Evolutionary conservation across 2,888 invertebrate species (phyloP).

Genomic region (Hemaris fuciformis): DNA sequence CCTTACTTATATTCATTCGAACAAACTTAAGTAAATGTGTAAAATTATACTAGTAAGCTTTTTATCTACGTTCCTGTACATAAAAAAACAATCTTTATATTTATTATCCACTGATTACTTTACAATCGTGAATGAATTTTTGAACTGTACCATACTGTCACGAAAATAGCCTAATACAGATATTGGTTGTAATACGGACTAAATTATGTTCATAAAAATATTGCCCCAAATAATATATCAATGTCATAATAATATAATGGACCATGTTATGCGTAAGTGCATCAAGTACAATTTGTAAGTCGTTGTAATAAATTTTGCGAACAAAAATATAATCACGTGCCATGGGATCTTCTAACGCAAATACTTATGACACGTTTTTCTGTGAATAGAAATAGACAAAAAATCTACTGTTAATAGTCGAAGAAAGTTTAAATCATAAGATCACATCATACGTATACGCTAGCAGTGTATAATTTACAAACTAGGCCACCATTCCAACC

Average conservation of each 20-base stretch:
- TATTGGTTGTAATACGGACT: background rate
- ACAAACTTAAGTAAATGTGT: background rate
- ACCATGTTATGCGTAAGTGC: conserved; percentile 19
- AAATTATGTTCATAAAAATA: background rate
- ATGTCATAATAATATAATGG: conserved; percentile 17
- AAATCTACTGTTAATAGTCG: background rate
- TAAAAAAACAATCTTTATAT: background rate
- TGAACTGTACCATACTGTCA: background rate
- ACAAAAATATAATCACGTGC: background rate
- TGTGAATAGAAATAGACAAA: background rate
- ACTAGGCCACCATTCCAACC: background rate
- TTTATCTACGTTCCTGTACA: conserved; percentile 6
- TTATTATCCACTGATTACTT: background rate
- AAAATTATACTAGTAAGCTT: conserved; percentile 4
- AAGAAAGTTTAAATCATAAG: background rate
- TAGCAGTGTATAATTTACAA: background rate
- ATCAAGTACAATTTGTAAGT: conserved; percentile 12
- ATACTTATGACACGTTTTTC: background rate
- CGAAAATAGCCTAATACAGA: background rate
- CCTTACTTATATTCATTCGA: background rate
- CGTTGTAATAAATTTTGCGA: background rate
- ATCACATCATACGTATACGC: background rate
- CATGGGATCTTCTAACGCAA: background rate
- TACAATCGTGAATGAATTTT: background rate
- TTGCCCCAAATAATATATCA: background rate